Percentiles rank a stretch among this genome's conserved stretches.
Conservation (phyloP, 2,888 invertebrate genomes). For the Andrena flavipes region DNA sequence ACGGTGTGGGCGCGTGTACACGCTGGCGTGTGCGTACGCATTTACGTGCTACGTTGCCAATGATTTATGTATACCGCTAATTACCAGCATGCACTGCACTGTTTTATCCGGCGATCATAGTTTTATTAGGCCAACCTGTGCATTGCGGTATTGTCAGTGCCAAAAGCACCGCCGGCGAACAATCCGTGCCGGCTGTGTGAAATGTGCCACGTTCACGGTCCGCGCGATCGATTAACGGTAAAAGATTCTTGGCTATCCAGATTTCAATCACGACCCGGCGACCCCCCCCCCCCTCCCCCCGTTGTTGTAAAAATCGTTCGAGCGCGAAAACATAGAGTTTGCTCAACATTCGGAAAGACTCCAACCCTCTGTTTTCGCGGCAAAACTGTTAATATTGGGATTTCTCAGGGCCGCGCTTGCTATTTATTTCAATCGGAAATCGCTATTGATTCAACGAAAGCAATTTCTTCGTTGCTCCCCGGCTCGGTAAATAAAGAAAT, state of each 20-base stretch:
- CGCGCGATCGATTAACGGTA: constrained; percentile 54
- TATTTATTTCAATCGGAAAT: background rate
- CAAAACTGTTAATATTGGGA: background rate
- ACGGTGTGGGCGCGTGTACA: constrained; percentile 46
- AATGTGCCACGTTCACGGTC: constrained; percentile 58
- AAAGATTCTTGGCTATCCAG: constrained; percentile 35
- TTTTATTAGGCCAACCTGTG: constrained; percentile 82
- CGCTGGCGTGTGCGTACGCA: constrained; percentile 66
- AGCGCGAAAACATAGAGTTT: background rate
- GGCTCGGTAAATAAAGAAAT: constrained; percentile 5
- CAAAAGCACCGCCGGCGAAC: constrained; percentile 69
- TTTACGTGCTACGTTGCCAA: constrained; percentile 79
- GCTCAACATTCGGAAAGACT: background rate
- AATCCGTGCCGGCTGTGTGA: constrained; percentile 68
- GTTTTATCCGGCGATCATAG: constrained; percentile 83
- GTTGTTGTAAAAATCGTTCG: background rate
- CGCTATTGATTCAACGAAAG: background rate
- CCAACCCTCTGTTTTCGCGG: background rate
- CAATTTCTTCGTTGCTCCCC: background rate
- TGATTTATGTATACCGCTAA: constrained; percentile 84
- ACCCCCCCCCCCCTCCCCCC: no score
- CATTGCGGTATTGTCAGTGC: constrained; percentile 80
- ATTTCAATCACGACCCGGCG: constrained; percentile 3
- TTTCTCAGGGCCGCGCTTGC: background rate
- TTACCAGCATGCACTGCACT: constrained; percentile 82